Evolutionary conservation across 2,113 vertebrate species (phyloP), one percentile per base, ranked within the genome.

Genomic region (Ptyas mucosa): DNA sequence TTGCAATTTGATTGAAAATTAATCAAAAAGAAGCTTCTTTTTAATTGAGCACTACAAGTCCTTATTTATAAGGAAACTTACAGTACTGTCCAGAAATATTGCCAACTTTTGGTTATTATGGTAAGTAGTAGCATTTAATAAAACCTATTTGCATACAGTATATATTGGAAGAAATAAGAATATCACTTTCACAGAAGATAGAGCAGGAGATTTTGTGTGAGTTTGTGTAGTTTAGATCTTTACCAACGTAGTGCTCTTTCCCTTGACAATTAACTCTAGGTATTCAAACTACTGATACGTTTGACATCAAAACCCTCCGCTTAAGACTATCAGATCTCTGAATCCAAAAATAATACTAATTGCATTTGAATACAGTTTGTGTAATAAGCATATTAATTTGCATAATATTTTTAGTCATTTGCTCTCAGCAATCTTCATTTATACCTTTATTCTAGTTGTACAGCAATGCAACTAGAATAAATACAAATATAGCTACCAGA

Each of bases 91-190:
- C 94, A 94, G 92, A 96, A 95, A 95, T 86, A 94, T 90, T 95
- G 95, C 94, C 94, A 96, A 58, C 95, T 95, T 87, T 93, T 95
- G 95, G 93, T 57, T 46, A 52, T 8, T 92, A n/a, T 61, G 21
- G 86, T 75, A 92, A 91, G 61, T 9, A 55, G 23, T 57, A 52
- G 53, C 53, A 91, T 91, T 23, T 51, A 43, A 10, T 52, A 75
- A 90, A 90, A n/a, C 18, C 49, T 75, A 24, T 90, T 90, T 39
- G 20, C 5, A 49, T 3, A 43, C 43, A 43, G 43, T 53, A 55
- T 43, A n/a, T 10, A 90, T 39, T 90, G 46, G 51, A 69, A 51
- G 26, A 69, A 51, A 46, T 29, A 58, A 3, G 4, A 8, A 58
- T 46, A 61, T 89, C 34, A 58, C 1, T 39, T 57, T 90, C 12